These are phyloP conservation scores for Lamellibrachia satsuma DNA, from an alignment of 2,888 invertebrate species.

Conservation along the genomic window DNA sequence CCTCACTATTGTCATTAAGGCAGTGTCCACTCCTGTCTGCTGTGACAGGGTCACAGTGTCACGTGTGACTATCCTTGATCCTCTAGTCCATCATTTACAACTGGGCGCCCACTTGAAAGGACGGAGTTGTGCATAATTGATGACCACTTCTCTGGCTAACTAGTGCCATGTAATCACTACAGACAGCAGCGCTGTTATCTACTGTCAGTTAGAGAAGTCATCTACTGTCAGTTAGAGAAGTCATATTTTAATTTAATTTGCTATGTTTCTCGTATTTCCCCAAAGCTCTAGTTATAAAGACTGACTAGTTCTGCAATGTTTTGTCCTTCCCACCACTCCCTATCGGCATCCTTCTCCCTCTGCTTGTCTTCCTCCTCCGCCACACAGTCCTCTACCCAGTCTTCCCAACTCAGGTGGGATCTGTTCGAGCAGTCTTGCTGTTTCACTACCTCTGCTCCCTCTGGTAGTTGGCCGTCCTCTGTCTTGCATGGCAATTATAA, in stretches of 20 bases:
- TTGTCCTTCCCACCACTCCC: too few relatives aligned
- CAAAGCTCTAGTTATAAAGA: too few relatives aligned
- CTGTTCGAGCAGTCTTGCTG: too few relatives aligned
- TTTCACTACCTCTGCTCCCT: too few relatives aligned
- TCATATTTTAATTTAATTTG: background rate
- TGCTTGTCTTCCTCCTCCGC: too few relatives aligned
- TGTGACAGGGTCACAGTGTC: background rate
- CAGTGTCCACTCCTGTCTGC: background rate
- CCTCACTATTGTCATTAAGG: too few relatives aligned
- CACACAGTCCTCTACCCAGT: too few relatives aligned
- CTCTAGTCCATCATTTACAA: background rate
- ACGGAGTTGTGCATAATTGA: background rate
- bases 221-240: background rate
- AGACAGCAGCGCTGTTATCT: background rate
- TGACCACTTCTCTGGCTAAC: background rate
- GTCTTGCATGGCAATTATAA: background rate
- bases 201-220: too few relatives aligned
- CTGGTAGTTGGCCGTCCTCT: too few relatives aligned
- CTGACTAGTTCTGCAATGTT: too few relatives aligned
- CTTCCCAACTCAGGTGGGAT: too few relatives aligned
- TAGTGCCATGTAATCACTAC: background rate
- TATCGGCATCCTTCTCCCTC: too few relatives aligned
- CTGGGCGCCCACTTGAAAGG: background rate
- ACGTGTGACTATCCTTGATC: background rate
- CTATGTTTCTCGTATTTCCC: background rate